A percentile compares a stretch with the other conserved stretches of the same genome.
Conservation (phyloP, 1,140 invertebrate genomes). For the Spodoptera frugiperda region DNA sequence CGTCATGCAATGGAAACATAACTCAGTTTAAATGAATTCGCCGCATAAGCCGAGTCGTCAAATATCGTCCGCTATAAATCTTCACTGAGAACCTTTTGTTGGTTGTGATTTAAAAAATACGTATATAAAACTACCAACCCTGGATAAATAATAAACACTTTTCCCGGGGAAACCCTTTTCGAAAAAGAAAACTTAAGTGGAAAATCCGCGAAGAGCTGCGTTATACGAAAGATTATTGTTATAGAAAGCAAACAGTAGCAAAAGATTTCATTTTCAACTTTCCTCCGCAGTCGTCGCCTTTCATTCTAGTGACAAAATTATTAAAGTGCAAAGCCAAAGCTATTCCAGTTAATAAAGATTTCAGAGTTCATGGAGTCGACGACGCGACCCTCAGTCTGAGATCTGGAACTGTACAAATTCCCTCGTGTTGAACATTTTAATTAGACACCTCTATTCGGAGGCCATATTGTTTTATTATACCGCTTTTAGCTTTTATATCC, state of each 20-base stretch:
- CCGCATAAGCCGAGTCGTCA: constrained; percentile 45
- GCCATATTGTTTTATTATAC: constrained; percentile 13
- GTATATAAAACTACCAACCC: constrained; percentile 1
- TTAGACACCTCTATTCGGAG: constrained; percentile 22
- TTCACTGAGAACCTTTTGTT: constrained; percentile 28
- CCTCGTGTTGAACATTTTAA: constrained; percentile 28
- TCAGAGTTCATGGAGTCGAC: constrained; percentile 12
- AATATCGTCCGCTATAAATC: constrained; percentile 46
- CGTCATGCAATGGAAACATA: constrained; percentile 57
- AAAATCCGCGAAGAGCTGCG: constrained; percentile 1
- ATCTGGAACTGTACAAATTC: constrained; percentile 30
- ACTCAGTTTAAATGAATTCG: constrained; percentile 53
- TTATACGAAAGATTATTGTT: constrained; percentile 21
- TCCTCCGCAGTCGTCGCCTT: constrained; percentile 4
- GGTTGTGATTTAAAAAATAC: constrained; percentile 21
- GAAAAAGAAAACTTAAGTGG: constrained; percentile 2
- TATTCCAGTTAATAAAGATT: constrained; percentile 34
- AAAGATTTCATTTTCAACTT: constrained; percentile 22
- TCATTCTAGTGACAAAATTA: constrained; percentile 20
- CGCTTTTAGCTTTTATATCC: background rate
- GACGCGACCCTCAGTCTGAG: constrained; percentile 5
- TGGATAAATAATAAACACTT: constrained; percentile 11
- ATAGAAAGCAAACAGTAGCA: background rate
- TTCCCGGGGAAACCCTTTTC: background rate
- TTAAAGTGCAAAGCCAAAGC: constrained; percentile 34